Percentiles rank a stretch among this genome's conserved stretches.
These are phyloP conservation scores for Callipepla squamata DNA, from an alignment of 2,113 vertebrate genomes.

Conservation along the genomic window DNA sequence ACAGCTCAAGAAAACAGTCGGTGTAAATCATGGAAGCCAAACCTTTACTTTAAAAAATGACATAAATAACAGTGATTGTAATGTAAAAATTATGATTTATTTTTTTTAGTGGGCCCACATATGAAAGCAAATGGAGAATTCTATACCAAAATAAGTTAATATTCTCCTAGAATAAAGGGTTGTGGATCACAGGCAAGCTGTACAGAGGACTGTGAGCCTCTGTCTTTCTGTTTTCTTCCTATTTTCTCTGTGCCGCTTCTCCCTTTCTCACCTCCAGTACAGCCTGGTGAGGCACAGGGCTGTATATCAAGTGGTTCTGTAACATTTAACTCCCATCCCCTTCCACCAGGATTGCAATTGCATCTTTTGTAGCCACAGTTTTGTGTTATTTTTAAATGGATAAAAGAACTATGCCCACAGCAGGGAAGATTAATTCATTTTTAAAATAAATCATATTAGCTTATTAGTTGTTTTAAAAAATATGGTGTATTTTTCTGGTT, in stretches of 20 bases:
- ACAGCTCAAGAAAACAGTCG: neutral
- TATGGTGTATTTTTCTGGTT: neutral
- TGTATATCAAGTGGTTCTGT: fast-evolving
- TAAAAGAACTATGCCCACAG: neutral
- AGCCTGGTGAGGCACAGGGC: neutral
- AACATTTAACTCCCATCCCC: neutral
- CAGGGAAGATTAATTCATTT: neutral
- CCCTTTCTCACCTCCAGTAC: neutral
- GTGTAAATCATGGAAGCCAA: neutral
- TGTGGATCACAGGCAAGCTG: neutral
- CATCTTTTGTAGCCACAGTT: neutral
- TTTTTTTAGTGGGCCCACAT: neutral
- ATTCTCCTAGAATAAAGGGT: neutral
- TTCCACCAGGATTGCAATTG: neutral
- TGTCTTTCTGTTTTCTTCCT: neutral
- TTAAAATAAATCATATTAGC: neutral
- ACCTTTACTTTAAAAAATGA: neutral
- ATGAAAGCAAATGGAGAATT: neutral
- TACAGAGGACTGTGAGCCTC: neutral
- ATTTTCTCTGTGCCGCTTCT: neutral
- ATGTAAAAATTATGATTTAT: neutral
- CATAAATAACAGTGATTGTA: neutral
- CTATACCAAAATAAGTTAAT: neutral
- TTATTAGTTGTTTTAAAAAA: neutral
- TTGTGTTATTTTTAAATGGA: neutral